Percentiles rank a stretch among this genome's conserved stretches.
Conservation (phyloP, 2,113 vertebrate genomes). For the Smithornis capensis region DNA sequence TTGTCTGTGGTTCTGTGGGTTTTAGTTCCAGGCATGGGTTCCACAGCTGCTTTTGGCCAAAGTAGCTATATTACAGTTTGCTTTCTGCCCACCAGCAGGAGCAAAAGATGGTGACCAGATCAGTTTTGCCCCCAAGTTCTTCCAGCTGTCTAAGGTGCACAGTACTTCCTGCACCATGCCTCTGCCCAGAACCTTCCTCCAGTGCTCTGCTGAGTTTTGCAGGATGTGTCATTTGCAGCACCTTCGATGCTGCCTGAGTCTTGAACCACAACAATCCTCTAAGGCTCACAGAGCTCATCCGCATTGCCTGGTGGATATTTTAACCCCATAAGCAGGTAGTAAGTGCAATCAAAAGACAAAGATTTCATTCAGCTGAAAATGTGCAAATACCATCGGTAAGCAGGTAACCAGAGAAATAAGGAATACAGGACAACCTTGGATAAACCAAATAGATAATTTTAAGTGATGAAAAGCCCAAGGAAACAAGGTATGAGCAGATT, state of each 20-base stretch:
- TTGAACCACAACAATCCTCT: not conserved
- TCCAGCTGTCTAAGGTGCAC: not conserved
- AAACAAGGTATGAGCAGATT: not conserved
- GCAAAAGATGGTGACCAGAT: not conserved
- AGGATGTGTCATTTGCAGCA: not conserved
- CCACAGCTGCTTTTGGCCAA: not conserved
- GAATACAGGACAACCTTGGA: not conserved
- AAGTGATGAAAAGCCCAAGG: not conserved
- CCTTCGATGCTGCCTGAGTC: not conserved
- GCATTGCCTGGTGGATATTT: not conserved
- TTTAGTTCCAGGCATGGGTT: not conserved
- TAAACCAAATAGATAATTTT: not conserved
- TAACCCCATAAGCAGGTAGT: not conserved
- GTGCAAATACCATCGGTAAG: not conserved
- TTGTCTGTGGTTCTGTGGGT: not conserved
- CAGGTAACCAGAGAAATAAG: not conserved
- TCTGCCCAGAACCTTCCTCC: not conserved
- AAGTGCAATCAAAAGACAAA: not conserved
- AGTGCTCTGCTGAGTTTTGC: not conserved
- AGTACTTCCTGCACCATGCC: not conserved
- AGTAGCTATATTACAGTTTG: not conserved
- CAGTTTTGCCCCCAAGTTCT: not conserved
- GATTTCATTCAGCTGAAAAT: not conserved
- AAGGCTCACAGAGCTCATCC: not conserved
- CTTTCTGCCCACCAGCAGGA: not conserved